Conservation (phyloP, 2,113 vertebrate species). For the Chaenocephalus aceratus region DNA sequence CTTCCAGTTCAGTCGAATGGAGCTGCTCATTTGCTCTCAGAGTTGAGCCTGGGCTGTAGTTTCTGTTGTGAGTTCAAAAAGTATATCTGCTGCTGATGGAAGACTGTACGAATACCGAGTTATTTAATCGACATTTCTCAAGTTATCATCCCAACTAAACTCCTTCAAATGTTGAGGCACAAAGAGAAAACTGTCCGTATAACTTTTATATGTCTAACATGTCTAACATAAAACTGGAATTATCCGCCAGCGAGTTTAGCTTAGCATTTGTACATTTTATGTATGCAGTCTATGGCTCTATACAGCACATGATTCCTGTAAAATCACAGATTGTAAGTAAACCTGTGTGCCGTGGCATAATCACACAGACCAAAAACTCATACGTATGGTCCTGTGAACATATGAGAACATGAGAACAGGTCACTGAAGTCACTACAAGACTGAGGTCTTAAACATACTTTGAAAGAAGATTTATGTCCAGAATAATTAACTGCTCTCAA, state of each 20-base stretch:
- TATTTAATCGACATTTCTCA: not conserved
- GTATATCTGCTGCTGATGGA: not conserved
- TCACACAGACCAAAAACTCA: not conserved
- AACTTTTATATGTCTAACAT: too few species aligned
- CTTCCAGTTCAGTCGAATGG: not conserved
- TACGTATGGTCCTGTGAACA: not conserved
- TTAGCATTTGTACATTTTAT: too few species aligned
- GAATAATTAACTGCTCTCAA: slow-evolving; percentile 45
- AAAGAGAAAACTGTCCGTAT: too few species aligned
- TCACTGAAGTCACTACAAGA: not conserved
- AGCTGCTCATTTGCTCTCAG: not conserved
- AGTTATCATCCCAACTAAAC: too few species aligned
- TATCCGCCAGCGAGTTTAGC: too few species aligned
- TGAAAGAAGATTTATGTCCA: slow-evolving; percentile 55
- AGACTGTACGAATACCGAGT: not conserved
- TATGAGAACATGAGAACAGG: slow-evolving; percentile 1
- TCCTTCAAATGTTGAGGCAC: too few species aligned
- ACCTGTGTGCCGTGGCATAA: not conserved
- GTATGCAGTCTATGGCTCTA: too few species aligned
- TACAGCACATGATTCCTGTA: too few species aligned
- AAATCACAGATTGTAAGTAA: not conserved
- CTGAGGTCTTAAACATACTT: slow-evolving; percentile 19
- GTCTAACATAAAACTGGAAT: too few species aligned
- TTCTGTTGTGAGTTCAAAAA: not conserved
- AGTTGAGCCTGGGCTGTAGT: not conserved